A percentile compares a stretch with the other conserved stretches of the same genome.
phyloP scores from a whole-genome alignment of 1,140 invertebrate species.

The Brachionus koreanus region DNA sequence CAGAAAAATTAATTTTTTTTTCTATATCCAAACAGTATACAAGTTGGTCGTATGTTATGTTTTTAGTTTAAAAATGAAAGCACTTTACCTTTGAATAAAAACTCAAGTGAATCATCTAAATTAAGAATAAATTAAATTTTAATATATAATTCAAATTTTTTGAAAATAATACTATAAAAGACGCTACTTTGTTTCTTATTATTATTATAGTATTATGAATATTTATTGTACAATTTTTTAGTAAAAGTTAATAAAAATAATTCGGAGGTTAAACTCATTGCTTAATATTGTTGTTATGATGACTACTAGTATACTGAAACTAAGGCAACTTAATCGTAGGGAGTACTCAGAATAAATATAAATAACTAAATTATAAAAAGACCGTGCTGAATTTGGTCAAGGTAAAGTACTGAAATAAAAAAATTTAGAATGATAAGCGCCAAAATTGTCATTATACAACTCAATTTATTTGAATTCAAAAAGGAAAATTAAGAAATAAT shows the following conservation, averaged over 20 bases:
- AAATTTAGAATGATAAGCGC: background rate
- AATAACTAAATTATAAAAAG: background rate
- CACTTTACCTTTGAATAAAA: background rate
- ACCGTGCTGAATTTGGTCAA: background rate
- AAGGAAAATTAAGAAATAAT: background rate
- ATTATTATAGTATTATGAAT: slow-evolving; percentile 4
- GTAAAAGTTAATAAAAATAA: background rate
- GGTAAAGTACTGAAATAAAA: background rate
- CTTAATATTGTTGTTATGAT: background rate
- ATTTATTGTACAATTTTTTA: background rate
- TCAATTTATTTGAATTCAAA: background rate
- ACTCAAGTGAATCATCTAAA: background rate
- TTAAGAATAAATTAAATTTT: background rate
- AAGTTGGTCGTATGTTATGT: background rate
- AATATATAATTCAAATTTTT: slow-evolving; percentile 7
- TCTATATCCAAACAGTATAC: background rate
- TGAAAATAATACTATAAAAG: background rate
- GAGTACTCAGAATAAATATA: background rate
- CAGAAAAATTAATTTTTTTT: background rate
- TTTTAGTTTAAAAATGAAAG: background rate
- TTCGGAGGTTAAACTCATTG: background rate
- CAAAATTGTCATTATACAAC: background rate
- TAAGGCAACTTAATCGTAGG: background rate
- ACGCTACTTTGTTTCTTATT: slow-evolving; percentile 1
- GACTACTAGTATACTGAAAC: background rate